Evolutionary conservation across 2,113 vertebrate species (phyloP), one percentile per base, ranked within the genome.

Genomic region (Cacatua alba): DNA sequence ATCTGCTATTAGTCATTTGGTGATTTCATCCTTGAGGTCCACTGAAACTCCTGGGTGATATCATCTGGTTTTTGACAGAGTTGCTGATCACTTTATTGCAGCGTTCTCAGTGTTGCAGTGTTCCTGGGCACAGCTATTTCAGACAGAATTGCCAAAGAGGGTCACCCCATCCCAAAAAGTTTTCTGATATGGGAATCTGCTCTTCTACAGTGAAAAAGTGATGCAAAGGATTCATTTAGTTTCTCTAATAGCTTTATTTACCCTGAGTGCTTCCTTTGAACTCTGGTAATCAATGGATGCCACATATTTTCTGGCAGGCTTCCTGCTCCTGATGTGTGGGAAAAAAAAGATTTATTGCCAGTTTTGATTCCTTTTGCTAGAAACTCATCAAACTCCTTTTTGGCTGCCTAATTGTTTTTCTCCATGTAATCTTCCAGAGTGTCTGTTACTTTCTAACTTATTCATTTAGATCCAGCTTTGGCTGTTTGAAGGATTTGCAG

Each of bases 321-420:
- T 94, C 80, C 86, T 84, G 60, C 83, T 94, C 68, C 63, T 60
- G 64, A 72, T 84, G 48, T 57, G 64, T 35, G 79, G 24, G 24
- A 39, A 80, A 70, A 77, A 77, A 74, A 80, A 74, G 63, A 79
- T 87, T 82, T 92, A 84, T 91, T 79, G 29, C 48, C 68, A 33
- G 81, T 92, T 96, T 84, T 95, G 83, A 69, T 92, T 95, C 52
- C 35, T 89, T 92, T 92, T 84, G 51, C 76, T 84, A 91, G 69
- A 91, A 94, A 92, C 39, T 69, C 70, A 78, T 96, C 91, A 91
- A 78, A 64, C 24, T 21, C 51, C 62, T 85, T 92, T 94, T 79
- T 49, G 69, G 16, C 39, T 74, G 69, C 74, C 72, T 92, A 94
- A 86, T 95, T 95, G 69, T 82, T 82, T 95, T 72, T 94, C 65